Conservation (phyloP, 2,113 vertebrate species). For the Spea multiplicata region DNA sequence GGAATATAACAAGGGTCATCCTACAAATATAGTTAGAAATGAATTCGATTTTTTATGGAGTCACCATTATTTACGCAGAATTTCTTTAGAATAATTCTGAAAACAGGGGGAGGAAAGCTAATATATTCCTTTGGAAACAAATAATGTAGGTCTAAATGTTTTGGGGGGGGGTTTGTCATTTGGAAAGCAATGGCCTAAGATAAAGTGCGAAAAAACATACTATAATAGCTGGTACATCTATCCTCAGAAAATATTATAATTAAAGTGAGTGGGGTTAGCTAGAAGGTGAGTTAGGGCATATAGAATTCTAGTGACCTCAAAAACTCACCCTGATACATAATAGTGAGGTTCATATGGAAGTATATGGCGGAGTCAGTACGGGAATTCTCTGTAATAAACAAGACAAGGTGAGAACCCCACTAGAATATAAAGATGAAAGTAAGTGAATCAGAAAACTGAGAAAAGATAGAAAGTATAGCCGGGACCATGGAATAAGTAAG, state of each 20-base stretch:
- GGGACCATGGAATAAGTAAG: too few species aligned
- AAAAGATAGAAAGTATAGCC: conserved; percentile 5
- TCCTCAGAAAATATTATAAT: conserved; percentile 49
- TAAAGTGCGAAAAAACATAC: not conserved
- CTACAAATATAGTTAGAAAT: too few species aligned
- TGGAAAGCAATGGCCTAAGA: too few species aligned
- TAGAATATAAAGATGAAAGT: conserved; percentile 35
- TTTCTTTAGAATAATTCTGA: too few species aligned
- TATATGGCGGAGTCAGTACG: conserved; percentile 76
- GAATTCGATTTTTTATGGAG: too few species aligned
- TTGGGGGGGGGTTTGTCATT: too few species aligned
- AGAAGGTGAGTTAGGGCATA: conserved; percentile 53
- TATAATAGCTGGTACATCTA: not conserved
- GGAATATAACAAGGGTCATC: too few species aligned
- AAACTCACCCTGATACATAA: conserved; percentile 89
- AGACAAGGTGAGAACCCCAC: conserved; percentile 65
- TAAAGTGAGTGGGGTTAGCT: conserved; percentile 66
- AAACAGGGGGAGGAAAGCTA: too few species aligned
- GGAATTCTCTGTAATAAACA: conserved; percentile 85
- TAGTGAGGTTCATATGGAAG: conserved; percentile 84
- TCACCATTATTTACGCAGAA: too few species aligned
- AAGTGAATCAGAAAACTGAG: conserved; percentile 24
- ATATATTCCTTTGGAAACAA: too few species aligned
- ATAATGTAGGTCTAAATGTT: too few species aligned
- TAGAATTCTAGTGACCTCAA: conserved; percentile 58